Evolutionary conservation across 2,113 vertebrate genomes (phyloP).

Genomic region (Prietella phreatophila): DNA sequence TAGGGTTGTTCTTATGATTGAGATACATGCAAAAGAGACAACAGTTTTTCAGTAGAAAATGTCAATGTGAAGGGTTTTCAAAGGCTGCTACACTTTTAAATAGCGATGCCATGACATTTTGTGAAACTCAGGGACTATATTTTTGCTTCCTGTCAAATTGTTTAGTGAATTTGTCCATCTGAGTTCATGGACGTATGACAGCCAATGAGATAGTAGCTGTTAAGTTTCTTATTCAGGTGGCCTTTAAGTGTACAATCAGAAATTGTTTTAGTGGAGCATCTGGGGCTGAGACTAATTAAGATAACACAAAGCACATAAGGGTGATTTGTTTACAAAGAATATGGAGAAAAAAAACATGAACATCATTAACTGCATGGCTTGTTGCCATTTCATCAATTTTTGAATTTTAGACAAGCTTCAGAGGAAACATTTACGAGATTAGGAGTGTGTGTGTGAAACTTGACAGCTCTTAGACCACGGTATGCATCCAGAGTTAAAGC

Average conservation of each 20-base stretch:
- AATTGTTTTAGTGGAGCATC: not conserved
- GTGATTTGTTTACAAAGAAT: not conserved
- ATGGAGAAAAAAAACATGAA: not conserved
- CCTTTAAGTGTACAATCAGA: not conserved
- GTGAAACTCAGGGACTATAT: not conserved
- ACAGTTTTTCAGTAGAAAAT: not conserved
- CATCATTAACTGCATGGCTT: not conserved
- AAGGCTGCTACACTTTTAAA: not conserved
- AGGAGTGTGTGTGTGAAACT: not conserved
- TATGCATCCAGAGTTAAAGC: not conserved
- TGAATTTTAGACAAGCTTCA: not conserved
- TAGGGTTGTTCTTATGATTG: not conserved
- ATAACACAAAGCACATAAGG: not conserved
- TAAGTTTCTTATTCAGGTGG: not conserved
- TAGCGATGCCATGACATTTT: not conserved
- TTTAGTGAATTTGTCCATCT: not conserved
- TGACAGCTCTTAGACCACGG: not conserved
- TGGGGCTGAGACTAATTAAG: not conserved
- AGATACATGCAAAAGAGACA: not conserved
- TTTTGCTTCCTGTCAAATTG: not conserved
- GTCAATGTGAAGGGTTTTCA: not conserved
- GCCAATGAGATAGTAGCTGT: not conserved
- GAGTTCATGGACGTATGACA: not conserved
- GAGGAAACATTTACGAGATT: not conserved
- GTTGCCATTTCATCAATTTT: constrained; percentile 14